Conservation (phyloP, 2,888 invertebrate genomes). For the Caenorhabditis imperialis region DNA sequence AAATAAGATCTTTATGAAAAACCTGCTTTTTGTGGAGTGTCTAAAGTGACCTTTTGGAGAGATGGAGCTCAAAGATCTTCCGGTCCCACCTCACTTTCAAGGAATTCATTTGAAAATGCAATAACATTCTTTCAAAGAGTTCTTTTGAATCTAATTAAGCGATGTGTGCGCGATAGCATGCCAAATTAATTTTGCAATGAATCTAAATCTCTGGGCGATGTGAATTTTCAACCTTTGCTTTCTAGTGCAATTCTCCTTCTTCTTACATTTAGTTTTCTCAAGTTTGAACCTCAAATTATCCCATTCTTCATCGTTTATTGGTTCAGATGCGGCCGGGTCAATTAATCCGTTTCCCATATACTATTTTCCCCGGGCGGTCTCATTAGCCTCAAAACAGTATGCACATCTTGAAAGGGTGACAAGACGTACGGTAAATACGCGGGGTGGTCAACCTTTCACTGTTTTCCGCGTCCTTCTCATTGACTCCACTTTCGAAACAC, state of each 20-base stretch:
- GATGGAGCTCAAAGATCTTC: too few species aligned
- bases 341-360: conserved; percentile 10
- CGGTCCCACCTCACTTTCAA: too few species aligned
- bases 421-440: conserved; percentile 49
- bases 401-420: conserved; percentile 50
- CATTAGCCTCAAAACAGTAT: conserved; percentile 37
- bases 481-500: conserved; percentile 28
- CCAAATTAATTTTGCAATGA: too few species aligned
- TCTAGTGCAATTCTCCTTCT: too few species aligned
- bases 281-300: not conserved
- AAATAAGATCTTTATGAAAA: conserved; percentile 1
- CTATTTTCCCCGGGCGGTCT: conserved; percentile 22
- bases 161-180: too few species aligned
- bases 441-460: conserved; percentile 34
- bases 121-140: too few species aligned
- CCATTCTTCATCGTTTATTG: not conserved
- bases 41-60: too few species aligned
- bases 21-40: too few species aligned
- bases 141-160: too few species aligned
- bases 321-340: conserved; percentile 14
- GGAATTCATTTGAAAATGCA: too few species aligned
- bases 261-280: not conserved
- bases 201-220: too few species aligned
- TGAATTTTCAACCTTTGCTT: too few species aligned
- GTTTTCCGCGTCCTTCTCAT: conserved; percentile 37